Base-by-base conservation (phyloP, 2,888 invertebrate species). In the Mesorhabditis belari region DNA sequence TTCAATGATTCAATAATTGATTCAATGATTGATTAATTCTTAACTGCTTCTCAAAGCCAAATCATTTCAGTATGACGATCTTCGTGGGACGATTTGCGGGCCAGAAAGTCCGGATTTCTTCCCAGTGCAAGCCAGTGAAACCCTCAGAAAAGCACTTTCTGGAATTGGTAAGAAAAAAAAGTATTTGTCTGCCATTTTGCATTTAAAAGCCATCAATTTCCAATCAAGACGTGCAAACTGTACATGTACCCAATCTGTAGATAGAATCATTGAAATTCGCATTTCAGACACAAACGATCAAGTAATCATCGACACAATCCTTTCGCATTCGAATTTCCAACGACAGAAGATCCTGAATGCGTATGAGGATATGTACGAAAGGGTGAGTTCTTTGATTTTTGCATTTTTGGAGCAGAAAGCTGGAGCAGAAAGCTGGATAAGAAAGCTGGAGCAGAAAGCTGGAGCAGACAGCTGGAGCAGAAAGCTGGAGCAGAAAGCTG, bases 291-390 rank as follows among this genome's bases (percentile, higher is more conserved):
- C 76, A 58, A 73, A 79, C 54, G 79, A 79, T 62, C 67, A 74
- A 55, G 69, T 64, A 29, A 72, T 79, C 29, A 79, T 79, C 61
- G 62, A 76, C 49, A 68, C 74, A 2, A 65, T 78, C 21, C 62
- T 79, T 23, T 67, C 65, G 17, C 79, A 79, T 66, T 75, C 73
- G 58, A 79, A 79, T 62, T 79, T 77, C 64, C 79, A 79, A 57
- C 66, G 79, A 19, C 79, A 79, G 66, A 79, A 79, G 65, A 79
- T 79, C 52, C 65, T 72, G 24, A 67, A 64, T 26, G 76, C 79
- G 25, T 79, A 79, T 62, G 79, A 75, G 58, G 76, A 74, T 35
- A 74, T 77, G 75, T 79, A 73, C 60, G 71, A 72, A 62, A 65
- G 75, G 57, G 75, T 75, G n/a, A n/a, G n/a, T n/a, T n/a, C n/a